A percentile compares a stretch with the other conserved stretches of the same genome.
Evolutionary conservation across 1,140 invertebrate genomes (phyloP).

Genomic region (Procambarus virginalis): DNA sequence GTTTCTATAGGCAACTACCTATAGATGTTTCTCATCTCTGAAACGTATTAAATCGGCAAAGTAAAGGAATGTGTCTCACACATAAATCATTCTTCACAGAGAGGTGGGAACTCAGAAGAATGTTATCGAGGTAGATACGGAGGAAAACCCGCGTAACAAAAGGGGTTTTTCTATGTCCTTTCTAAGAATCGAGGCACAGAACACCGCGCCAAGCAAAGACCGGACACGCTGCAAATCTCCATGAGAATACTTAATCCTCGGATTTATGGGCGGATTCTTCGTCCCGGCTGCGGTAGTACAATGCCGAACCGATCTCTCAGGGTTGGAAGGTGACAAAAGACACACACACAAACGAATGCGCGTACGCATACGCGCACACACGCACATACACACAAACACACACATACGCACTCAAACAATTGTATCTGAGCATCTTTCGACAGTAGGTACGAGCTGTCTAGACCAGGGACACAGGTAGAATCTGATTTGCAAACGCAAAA

Average conservation of each 20-base stretch:
- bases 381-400: no score
- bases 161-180: neutral
- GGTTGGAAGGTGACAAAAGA: neutral
- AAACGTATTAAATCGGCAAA: neutral
- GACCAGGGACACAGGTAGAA: no score
- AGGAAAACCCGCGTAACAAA: neutral
- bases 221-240: neutral
- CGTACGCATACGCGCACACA: neutral
- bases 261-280: neutral
- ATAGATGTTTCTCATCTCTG: neutral
- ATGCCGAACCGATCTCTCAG: neutral
- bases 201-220: neutral
- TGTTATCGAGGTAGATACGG: neutral
- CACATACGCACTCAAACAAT: no score
- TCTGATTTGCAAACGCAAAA: no score
- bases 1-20: no score
- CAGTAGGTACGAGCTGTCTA: no score
- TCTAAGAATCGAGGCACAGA: neutral
- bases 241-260: neutral
- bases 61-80: neutral
- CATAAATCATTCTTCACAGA: constrained; percentile 1
- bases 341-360: neutral
- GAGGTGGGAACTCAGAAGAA: neutral
- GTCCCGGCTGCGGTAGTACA: neutral
- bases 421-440: no score